phyloP scores from a whole-genome alignment of 2,113 vertebrate genomes.

The Oryzias melastigma region DNA sequence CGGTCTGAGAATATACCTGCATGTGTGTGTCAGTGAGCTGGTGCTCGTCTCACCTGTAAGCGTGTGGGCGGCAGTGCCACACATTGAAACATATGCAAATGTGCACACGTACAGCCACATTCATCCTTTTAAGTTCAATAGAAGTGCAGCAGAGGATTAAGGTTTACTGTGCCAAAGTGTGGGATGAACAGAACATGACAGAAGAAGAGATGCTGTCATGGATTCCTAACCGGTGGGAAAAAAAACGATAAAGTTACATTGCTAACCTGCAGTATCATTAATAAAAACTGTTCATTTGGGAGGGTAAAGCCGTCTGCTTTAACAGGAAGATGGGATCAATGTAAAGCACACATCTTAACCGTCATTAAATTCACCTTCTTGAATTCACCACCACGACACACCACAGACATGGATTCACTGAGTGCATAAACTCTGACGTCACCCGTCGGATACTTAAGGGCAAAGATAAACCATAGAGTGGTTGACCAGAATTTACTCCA shows the following conservation, averaged over 20 bases:
- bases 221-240: conserved; percentile 13
- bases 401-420: too few relatives aligned
- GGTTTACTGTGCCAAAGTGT: conserved; percentile 5
- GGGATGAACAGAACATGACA: conserved; percentile 14
- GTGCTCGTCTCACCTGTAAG: conserved; percentile 11
- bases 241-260: conserved; percentile 6
- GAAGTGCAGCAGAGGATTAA: background rate
- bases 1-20: conserved; percentile 56
- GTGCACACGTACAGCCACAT: background rate
- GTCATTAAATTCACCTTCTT: too few relatives aligned
- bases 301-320: too few relatives aligned
- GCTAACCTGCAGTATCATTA: too few relatives aligned
- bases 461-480: too few relatives aligned
- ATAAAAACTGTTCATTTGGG: too few relatives aligned
- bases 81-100: background rate
- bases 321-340: too few relatives aligned
- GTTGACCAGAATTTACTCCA: too few relatives aligned
- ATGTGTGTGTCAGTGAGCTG: conserved; percentile 13
- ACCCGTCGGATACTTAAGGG: too few relatives aligned
- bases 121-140: background rate
- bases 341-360: too few relatives aligned
- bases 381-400: too few relatives aligned
- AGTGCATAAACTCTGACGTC: too few relatives aligned
- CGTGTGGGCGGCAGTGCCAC: conserved; percentile 6
- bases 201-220: conserved; percentile 15